These are phyloP conservation scores for Serrognathus titanus DNA, from an alignment of 2,888 invertebrate species.

Conservation along the genomic window DNA sequence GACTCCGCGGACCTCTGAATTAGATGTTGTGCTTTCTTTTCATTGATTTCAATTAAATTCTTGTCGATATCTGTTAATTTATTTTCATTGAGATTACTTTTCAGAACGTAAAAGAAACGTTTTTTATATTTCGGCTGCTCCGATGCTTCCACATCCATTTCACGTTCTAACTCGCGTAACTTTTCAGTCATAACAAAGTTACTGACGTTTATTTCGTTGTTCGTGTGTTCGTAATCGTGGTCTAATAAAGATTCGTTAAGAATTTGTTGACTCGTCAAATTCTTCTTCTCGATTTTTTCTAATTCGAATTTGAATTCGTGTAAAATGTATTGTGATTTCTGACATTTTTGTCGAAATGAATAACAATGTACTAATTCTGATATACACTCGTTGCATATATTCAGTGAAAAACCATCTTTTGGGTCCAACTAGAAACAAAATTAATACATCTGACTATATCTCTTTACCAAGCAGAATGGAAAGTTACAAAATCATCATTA, in stretches of 20 bases:
- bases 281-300: constrained; percentile 1
- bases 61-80: not conserved
- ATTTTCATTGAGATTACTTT: not conserved
- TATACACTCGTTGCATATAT: constrained; percentile 9
- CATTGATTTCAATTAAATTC: constrained; percentile 9
- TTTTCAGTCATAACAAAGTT: not conserved
- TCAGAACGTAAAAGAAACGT: constrained; percentile 3
- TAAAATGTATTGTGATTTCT: constrained; percentile 4
- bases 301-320: constrained; percentile 6
- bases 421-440: constrained; percentile 5
- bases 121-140: not conserved
- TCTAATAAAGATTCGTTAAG: not conserved
- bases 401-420: constrained; percentile 5
- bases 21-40: constrained; percentile 2
- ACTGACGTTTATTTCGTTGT: constrained; percentile 3
- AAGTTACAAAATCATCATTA: no score
- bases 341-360: constrained; percentile 4
- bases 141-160: not conserved
- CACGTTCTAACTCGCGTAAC: not conserved
- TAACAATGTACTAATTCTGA: constrained; percentile 8
- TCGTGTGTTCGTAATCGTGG: constrained; percentile 12
- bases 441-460: not conserved
- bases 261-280: not conserved
- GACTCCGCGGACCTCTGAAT: not conserved
- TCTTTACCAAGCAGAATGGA: no score